Conservation (phyloP, 92 coral and sea anemone species). For the Porites lobata region DNA sequence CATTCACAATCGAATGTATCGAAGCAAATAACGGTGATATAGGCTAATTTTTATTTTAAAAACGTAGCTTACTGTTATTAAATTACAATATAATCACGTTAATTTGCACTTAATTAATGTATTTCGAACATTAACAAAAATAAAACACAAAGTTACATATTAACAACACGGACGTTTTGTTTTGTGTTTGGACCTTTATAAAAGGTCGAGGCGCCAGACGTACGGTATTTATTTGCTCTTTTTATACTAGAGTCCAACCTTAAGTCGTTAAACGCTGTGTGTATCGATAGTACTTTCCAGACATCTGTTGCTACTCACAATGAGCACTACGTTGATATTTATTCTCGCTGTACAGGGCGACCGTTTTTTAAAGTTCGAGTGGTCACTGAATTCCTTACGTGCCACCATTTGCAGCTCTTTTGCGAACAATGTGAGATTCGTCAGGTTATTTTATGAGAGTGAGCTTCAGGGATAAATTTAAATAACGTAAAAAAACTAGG, state of each 20-base stretch:
- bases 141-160: slow-evolving; percentile 21
- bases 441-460: too few relatives aligned
- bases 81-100: not conserved
- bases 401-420: too few relatives aligned
- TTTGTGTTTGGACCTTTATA: not conserved
- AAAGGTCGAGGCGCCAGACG: not conserved
- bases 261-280: not conserved
- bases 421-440: too few relatives aligned
- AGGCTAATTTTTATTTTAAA: not conserved
- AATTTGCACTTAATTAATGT: not conserved
- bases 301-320: too few relatives aligned
- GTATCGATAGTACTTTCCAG: too few relatives aligned
- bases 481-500: not conserved
- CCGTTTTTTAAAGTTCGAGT: too few relatives aligned
- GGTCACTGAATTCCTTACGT: too few relatives aligned
- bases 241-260: not conserved
- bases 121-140: not conserved
- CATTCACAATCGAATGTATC: not conserved
- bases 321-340: too few relatives aligned
- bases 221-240: not conserved
- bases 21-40: not conserved
- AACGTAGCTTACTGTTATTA: not conserved
- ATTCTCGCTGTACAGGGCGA: too few relatives aligned
- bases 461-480: not conserved
- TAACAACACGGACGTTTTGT: slow-evolving; percentile 10